Base-by-base conservation (phyloP, 2,113 vertebrate species). In the Diphyllodes magnificus region DNA sequence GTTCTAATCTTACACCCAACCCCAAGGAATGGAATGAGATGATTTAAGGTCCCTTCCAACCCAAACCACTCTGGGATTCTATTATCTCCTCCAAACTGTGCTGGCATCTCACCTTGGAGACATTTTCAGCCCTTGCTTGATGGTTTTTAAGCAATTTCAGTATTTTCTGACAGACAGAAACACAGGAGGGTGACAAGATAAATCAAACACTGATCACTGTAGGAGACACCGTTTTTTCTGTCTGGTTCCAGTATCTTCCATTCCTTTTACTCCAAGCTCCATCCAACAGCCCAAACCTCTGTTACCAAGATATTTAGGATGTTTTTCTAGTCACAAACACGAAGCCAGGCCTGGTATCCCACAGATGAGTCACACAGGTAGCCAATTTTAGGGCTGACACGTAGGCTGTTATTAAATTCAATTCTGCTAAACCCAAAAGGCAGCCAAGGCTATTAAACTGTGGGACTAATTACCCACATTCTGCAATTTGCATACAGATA, bases 151-250 rank as follows among this genome's bases (percentile, higher is more conserved):
- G 47, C 57, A 68, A 22, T 86, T 69, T 76, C 59, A 75, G 28
- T 57, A 16, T 71, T 92, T 75, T 64, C 73, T 61, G 72, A 63
- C 70, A 87, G 61, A 39, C 11, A 1, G 12, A 56, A 81, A 47
- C 42, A 49, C 9, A 7, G 35, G 73, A 85, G 37, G 1, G 13
- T 11, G 57, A 60, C 13, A 45, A 68, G 84, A 93, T 15, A 42
- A 70, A 90, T 60, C 82, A 60, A 66, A 53, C 30, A 24, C 0
- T 0, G 7, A 39, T n/a, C 18, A 7, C 13, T 16, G 65, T 5
- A 50, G 40, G 25, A 89, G 50, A 84, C 31, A 27, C 37, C 8
- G 37, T 37, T 37, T 2, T 79, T 87, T 75, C 79, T 71, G 28
- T 16, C 76, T 81, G 45, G 6, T 47, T 63, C 76, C 5, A 3